phyloP scores from a whole-genome alignment of 2,888 invertebrate species.

The Eutolmus rufibarbis region DNA sequence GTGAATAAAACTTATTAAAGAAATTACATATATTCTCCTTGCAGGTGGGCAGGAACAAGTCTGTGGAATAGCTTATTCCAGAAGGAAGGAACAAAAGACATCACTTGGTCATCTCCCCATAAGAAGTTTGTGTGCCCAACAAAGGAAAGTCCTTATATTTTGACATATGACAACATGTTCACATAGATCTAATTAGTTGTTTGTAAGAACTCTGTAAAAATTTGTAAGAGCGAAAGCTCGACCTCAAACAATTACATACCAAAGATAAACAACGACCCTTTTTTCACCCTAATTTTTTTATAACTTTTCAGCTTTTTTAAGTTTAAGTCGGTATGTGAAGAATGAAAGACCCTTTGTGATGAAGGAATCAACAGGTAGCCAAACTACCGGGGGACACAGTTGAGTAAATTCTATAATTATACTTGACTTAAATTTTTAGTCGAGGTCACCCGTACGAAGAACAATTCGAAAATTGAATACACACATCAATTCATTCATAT shows the following conservation, averaged over 20 bases:
- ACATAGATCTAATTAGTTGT: background rate
- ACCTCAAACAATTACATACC: background rate
- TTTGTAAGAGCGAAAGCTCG: background rate
- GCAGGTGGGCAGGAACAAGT: constrained; percentile 61
- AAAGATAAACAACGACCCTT: background rate
- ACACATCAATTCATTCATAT: background rate
- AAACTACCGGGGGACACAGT: background rate
- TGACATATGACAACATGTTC: constrained; percentile 53
- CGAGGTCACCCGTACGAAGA: background rate
- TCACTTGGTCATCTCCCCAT: constrained; percentile 57
- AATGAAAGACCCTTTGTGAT: no score
- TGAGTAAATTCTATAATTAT: background rate
- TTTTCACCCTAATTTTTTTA: background rate
- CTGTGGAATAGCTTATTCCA: constrained; percentile 67
- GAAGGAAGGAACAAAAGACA: constrained; percentile 63
- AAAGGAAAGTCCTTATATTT: constrained; percentile 63
- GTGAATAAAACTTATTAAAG: background rate
- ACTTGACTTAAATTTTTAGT: background rate
- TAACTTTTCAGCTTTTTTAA: background rate
- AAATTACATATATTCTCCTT: background rate
- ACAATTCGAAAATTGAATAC: background rate
- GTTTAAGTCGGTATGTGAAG: background rate
- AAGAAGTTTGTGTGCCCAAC: constrained; percentile 64
- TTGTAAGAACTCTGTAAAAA: background rate
- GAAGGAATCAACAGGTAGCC: background rate